A percentile compares a stretch with the other conserved stretches of the same genome.
These are phyloP conservation scores for Bhutanitis thaidina DNA, from an alignment of 2,888 invertebrate genomes.

Conservation along the genomic window DNA sequence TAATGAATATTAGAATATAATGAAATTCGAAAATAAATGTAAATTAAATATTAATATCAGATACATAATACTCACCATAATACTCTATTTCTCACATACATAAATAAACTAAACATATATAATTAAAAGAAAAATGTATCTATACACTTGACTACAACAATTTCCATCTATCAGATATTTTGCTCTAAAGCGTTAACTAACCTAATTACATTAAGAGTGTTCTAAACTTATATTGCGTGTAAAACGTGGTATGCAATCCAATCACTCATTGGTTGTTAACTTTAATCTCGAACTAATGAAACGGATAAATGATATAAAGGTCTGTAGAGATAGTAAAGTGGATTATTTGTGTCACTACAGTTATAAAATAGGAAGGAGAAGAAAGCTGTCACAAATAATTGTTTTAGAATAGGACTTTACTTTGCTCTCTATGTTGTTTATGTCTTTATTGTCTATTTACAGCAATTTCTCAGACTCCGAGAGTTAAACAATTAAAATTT, in stretches of 20 bases:
- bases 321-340: slow-evolving; percentile 4
- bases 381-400: slow-evolving; percentile 10
- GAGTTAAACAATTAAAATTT: too few relatives aligned
- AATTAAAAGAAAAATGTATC: too few relatives aligned
- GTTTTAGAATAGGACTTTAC: slow-evolving; percentile 14
- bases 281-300: slow-evolving; percentile 16
- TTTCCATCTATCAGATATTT: slow-evolving; percentile 7
- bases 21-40: too few relatives aligned
- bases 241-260: slow-evolving; percentile 15
- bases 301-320: slow-evolving; percentile 16
- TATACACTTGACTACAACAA: slow-evolving; percentile 19
- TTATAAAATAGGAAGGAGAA: slow-evolving; percentile 14
- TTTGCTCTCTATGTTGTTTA: slow-evolving; percentile 4
- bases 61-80: too few relatives aligned
- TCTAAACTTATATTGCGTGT: slow-evolving; percentile 17
- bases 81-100: too few relatives aligned
- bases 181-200: slow-evolving; percentile 2
- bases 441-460: not conserved
- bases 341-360: slow-evolving; percentile 13
- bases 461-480: too few relatives aligned
- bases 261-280: slow-evolving; percentile 9
- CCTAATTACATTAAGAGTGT: slow-evolving; percentile 6
- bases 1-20: too few relatives aligned
- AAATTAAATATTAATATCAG: too few relatives aligned
- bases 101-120: too few relatives aligned